Base-by-base conservation (phyloP, 2,113 vertebrate species). In the Melanotaenia duboulayi region DNA sequence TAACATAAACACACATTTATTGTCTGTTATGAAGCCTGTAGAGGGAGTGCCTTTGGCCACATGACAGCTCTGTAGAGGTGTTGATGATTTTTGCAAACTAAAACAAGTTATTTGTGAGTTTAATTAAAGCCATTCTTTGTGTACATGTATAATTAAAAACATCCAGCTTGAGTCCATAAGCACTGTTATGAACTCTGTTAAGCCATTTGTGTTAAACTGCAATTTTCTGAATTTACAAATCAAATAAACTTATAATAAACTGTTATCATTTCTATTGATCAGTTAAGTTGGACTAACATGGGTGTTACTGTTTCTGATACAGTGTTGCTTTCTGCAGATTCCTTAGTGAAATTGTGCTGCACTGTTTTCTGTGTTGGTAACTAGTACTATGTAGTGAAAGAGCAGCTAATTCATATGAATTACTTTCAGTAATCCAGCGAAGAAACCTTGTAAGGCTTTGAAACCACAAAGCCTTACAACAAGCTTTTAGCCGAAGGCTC, bases 401-500 rank as follows among this genome's bases (percentile, higher is more conserved):
- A 10, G 67, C 44, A 59, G 4, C 46, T 44, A 42, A 1, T 52
- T 54, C 35, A 7, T 25, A 24, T 11, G 14, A 68, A 58, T 14
- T 37, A 37, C 57, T 74, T 46, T 22, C 55, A 55, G 54, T 74
- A 56, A 78, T 68, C 65, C 65, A 61, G 32, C 57, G 58, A 35
- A 64, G 60, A 81, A 22, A 65, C 49, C 16, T 19, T 16, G 17
- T 48, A 59, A 71, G 35, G 55, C 72, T 52, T 78, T 44, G 40
- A 23, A 55, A 48, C 16, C 54, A 76, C 48, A 55, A 37, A 64
- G 25, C 14, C 32, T 22, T 20, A 48, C 40, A 22, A 48, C 40
- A 22, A 65, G 56, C 37, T 19, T 66, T 42, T 60, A 17, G 61
- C 78, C 4, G 0, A n/a, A 40, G 80, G 75, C 78, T 25, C 65